A percentile compares a stretch with the other conserved stretches of the same genome.
Conservation (phyloP, 2,113 vertebrate genomes). For the Menura novaehollandiae region DNA sequence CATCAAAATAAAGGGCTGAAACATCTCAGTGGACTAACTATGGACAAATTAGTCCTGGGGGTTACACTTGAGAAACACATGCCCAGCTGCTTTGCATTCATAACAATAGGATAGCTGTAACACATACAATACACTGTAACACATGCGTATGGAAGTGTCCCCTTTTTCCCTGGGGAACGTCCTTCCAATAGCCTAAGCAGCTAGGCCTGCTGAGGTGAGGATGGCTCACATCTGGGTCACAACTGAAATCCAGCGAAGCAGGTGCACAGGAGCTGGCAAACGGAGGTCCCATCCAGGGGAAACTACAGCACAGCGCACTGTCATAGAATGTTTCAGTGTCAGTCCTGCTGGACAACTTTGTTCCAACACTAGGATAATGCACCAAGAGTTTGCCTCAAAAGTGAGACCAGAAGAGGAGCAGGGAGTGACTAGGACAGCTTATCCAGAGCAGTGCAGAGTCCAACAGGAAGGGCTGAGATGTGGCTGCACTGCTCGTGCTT, state of each 20-base stretch:
- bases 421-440: not conserved
- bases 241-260: not conserved
- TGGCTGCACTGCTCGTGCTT: not conserved
- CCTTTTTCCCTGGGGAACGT: not conserved
- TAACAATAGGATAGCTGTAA: not conserved
- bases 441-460: not conserved
- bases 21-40: not conserved
- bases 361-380: not conserved
- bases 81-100: not conserved
- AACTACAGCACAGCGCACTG: not conserved
- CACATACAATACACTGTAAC: too few species aligned
- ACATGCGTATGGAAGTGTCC: not conserved
- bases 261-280: not conserved
- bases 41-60: not conserved
- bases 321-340: not conserved
- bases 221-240: not conserved
- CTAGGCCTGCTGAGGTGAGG: not conserved
- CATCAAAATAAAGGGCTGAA: not conserved
- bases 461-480: not conserved
- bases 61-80: not conserved
- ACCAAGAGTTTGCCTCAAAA: not conserved
- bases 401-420: not conserved
- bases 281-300: too few species aligned
- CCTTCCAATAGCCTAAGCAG: not conserved
- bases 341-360: not conserved